Conservation (phyloP, 2,113 vertebrate species). For the Apodemus sylvaticus region DNA sequence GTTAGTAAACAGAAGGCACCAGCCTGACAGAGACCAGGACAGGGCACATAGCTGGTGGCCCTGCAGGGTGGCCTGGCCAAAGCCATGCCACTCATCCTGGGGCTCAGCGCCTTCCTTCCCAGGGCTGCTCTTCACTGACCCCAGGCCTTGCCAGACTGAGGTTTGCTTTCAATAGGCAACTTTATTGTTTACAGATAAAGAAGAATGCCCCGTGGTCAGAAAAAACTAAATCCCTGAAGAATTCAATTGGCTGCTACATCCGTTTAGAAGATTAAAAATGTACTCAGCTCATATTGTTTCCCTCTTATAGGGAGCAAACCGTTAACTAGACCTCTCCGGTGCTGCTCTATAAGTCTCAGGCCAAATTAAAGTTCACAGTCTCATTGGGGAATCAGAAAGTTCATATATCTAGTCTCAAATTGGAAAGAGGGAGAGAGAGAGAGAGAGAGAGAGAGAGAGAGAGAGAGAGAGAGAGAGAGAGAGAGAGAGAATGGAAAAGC, state of each 20-base stretch:
- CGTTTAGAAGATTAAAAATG: conserved; percentile 59
- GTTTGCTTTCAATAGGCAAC: background rate
- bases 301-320: background rate
- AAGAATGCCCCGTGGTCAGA: background rate
- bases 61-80: background rate
- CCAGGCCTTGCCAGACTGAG: background rate
- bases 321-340: conserved; percentile 23
- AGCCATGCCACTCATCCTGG: background rate
- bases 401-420: conserved; percentile 42
- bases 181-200: background rate
- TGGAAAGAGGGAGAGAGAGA: too few species aligned
- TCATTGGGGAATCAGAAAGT: conserved; percentile 58
- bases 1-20: background rate
- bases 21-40: background rate
- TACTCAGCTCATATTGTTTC: background rate
- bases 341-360: conserved; percentile 37
- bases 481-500: background rate
- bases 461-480: too few species aligned
- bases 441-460: too few species aligned
- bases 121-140: background rate
- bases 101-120: background rate
- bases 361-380: conserved; percentile 63
- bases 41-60: background rate
- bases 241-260: background rate
- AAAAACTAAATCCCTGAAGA: conserved; percentile 14